Evolutionary conservation across 1,140 invertebrate species (phyloP).

Genomic region (Condylostylus longicornis): DNA sequence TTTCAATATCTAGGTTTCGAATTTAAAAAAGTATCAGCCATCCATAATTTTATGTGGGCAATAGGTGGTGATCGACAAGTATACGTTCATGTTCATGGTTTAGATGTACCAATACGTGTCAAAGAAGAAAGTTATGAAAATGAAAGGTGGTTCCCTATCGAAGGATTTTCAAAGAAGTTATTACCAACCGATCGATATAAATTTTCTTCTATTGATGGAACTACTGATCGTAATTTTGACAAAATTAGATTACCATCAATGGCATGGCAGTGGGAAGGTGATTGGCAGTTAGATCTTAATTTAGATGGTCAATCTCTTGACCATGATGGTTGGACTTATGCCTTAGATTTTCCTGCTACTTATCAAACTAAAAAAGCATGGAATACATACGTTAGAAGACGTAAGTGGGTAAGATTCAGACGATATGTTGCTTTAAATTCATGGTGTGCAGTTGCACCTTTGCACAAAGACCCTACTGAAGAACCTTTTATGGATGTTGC

Average conservation of each 20-base stretch:
- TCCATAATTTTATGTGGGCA: slow-evolving; percentile 75
- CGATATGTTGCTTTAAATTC: slow-evolving; percentile 76
- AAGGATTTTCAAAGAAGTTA: slow-evolving; percentile 66
- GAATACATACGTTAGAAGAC: slow-evolving; percentile 77
- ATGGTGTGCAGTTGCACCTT: slow-evolving; percentile 77
- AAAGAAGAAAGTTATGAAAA: slow-evolving; percentile 86
- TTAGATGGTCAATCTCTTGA: slow-evolving; percentile 73
- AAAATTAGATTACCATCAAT: slow-evolving; percentile 72
- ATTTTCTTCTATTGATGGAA: slow-evolving; percentile 72
- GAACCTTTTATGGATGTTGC: slow-evolving; percentile 58
- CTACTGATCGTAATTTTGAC: slow-evolving; percentile 56
- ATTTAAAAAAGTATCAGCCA: slow-evolving; percentile 71
- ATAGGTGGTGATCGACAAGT: slow-evolving; percentile 82
- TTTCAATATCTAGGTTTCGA: slow-evolving; percentile 70
- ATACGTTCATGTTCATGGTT: slow-evolving; percentile 74
- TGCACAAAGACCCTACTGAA: slow-evolving; percentile 74
- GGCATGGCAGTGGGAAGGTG: slow-evolving; percentile 88
- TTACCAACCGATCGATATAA: slow-evolving; percentile 73
- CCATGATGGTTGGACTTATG: slow-evolving; percentile 89
- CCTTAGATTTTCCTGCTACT: slow-evolving; percentile 77
- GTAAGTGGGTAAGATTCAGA: slow-evolving; percentile 73
- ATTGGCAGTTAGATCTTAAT: slow-evolving; percentile 79
- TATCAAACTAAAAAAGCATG: slow-evolving; percentile 70
- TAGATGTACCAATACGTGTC: slow-evolving; percentile 78
- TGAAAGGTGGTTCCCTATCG: slow-evolving; percentile 81